Base-by-base conservation (phyloP, 2,888 invertebrate species). In the Cremastinae sp. region DNA sequence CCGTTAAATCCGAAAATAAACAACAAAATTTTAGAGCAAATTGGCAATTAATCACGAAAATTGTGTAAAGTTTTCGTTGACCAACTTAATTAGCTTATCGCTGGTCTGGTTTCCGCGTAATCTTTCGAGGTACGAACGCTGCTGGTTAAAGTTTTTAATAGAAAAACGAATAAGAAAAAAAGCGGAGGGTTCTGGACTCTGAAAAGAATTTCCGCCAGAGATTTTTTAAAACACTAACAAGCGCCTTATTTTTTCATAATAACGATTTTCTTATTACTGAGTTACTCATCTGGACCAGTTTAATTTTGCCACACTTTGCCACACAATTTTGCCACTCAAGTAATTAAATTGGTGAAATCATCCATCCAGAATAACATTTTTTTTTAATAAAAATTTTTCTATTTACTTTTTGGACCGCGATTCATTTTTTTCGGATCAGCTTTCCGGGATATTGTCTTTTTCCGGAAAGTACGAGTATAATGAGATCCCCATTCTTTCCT, bases 71-170 rank as follows among this genome's bases (percentile, higher is more conserved):
- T 16, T 36, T 18, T 8, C 41, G 16, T 34, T 36, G 36, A 47
- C 0, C 14, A 9, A 41, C 16, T 64, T 64, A 64, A 12, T n/a
- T 18, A 51, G 43, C 51, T 41, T 41, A 20, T 38, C 49, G 22
- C 45, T 38, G 59, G 20, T 53, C 28, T 14, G 34, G 41, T 28
- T 58, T 58, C 59, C 66, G 45, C 41, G 12, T 49, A 38, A 34
- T 51, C 51, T 64, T 47, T 36, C 38, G 49, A 43, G 66, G 20
- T 41, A 38, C 38, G 43, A 28, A 54, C 68, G 59, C 53, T 45
- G 74, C 64, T 71, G 28, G 75, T 78, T 78, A 49, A 75, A 78
- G 75, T 75, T 78, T 62, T 64, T 58, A 72, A 72, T 54, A 43
- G 45, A 74, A 71, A 56, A 74, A 72, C 34, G 62, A 71, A 38